Conservation (phyloP, 2,888 invertebrate genomes). For the Dilophus febrilis region DNA sequence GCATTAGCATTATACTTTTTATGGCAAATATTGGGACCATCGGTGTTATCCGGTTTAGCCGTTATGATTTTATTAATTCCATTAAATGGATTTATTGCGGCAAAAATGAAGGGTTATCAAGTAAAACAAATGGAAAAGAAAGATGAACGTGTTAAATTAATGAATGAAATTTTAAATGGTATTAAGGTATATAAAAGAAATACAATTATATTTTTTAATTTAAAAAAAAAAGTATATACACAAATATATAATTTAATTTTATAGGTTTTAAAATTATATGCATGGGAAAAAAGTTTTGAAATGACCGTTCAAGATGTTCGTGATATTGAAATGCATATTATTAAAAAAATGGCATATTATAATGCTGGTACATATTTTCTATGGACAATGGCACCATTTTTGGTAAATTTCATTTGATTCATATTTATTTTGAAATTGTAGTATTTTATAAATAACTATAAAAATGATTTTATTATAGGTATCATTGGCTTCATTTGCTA, state of each 20-base stretch:
- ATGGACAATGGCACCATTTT: constrained; percentile 43
- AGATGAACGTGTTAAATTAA: constrained; percentile 32
- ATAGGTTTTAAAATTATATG: constrained; percentile 31
- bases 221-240: no score
- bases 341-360: constrained; percentile 37
- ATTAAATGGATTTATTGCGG: constrained; percentile 26
- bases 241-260: no score
- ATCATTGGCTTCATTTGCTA: constrained; percentile 22
- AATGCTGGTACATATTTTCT: constrained; percentile 35
- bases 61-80: constrained; percentile 37
- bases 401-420: constrained; percentile 23
- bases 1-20: constrained; percentile 22
- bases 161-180: constrained; percentile 33
- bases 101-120: constrained; percentile 18
- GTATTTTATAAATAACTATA: no score
- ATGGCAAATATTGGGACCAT: constrained; percentile 14
- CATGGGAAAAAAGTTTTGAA: constrained; percentile 42
- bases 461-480: background rate
- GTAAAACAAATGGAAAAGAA: constrained; percentile 32
- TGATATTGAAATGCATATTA: constrained; percentile 35
- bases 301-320: constrained; percentile 37
- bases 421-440: background rate
- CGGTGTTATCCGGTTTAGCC: constrained; percentile 36
- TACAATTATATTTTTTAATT: background rate
- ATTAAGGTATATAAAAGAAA: constrained; percentile 28